phyloP scores from a whole-genome alignment of 2,797 vertebrate genomes.

The Chelon auratus region DNA sequence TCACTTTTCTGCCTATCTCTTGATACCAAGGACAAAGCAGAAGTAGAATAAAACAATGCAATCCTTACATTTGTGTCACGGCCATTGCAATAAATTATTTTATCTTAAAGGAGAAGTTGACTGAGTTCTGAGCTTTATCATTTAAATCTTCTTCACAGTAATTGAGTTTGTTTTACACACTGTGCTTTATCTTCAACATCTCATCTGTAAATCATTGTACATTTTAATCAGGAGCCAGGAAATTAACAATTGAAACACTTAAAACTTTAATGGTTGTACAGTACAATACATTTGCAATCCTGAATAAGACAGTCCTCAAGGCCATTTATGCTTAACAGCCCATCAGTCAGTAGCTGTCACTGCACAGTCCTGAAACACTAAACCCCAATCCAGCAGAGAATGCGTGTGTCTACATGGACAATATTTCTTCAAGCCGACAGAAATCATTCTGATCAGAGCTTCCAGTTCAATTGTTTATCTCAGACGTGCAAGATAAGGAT shows the following conservation, averaged over 20 bases:
- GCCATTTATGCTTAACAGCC: conserved; percentile 5
- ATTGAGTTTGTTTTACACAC: neutral
- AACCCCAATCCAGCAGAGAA: conserved; percentile 5
- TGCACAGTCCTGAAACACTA: conserved; percentile 4
- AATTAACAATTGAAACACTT: too few species aligned
- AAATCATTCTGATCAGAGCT: too few species aligned
- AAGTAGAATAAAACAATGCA: neutral
- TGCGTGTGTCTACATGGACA: neutral
- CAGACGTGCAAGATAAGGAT: too few species aligned
- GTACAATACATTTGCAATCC: neutral
- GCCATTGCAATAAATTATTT: neutral
- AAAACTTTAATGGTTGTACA: neutral
- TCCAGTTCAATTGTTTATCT: too few species aligned
- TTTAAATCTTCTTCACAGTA: neutral
- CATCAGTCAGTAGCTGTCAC: conserved; percentile 14
- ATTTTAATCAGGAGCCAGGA: neutral
- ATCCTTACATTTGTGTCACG: neutral
- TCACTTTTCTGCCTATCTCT: neutral
- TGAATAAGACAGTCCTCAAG: conserved; percentile 3
- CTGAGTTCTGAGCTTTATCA: neutral
- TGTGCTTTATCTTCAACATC: neutral
- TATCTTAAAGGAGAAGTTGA: neutral
- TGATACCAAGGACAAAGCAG: neutral
- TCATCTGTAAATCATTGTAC: neutral
- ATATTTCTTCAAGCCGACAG: too few species aligned